Percentiles rank a stretch among this genome's conserved stretches.
phyloP scores from a whole-genome alignment of 2,113 vertebrate genomes.

The Monarcha castaneiventris region DNA sequence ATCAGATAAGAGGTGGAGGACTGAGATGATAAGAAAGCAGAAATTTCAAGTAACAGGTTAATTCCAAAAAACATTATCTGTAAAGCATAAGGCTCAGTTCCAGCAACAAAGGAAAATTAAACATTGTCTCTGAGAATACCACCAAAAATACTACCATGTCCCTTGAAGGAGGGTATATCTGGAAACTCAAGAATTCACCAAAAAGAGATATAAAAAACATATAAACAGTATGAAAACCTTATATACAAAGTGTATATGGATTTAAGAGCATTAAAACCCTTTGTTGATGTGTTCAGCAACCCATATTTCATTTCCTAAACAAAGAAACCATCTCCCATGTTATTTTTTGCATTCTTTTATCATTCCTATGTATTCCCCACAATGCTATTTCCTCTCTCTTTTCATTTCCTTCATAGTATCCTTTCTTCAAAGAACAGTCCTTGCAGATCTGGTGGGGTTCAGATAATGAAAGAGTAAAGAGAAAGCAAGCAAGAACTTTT shows the following conservation, averaged over 20 bases:
- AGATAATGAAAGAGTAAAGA: neutral
- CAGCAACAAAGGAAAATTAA: constrained; percentile 11
- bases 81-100: neutral
- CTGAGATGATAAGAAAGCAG: neutral
- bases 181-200: neutral
- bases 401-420: neutral
- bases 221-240: neutral
- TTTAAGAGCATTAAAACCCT: neutral
- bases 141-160: neutral
- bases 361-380: neutral
- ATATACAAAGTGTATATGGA: too few relatives aligned
- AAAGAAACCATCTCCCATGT: neutral
- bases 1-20: neutral
- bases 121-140: neutral
- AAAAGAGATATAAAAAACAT: neutral
- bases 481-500: neutral
- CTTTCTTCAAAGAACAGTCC: neutral
- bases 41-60: neutral
- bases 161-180: neutral
- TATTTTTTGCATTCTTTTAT: neutral
- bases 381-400: neutral
- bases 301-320: neutral
- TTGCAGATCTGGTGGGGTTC: neutral
- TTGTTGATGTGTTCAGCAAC: neutral
- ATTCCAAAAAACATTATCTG: neutral